Evolutionary conservation across 1,140 invertebrate genomes (phyloP), one percentile per base, ranked within the genome.

Genomic region (Contarinia nasturtii): DNA sequence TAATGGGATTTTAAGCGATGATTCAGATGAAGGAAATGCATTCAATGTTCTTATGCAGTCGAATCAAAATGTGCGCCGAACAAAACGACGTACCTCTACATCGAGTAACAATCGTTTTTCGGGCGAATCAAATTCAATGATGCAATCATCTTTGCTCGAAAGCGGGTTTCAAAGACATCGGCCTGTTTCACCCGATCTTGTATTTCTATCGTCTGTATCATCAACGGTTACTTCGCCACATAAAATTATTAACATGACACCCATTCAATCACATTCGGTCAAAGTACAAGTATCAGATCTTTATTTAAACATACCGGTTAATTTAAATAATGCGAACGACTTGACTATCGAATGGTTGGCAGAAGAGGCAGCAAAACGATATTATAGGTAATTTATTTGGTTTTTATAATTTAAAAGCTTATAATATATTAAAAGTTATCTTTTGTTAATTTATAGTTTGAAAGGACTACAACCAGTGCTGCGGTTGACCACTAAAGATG

Each of bases 311-410:
- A 73, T 82, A 46, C 76, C 77, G 0, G 57, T 80, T 12, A 70
- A 72, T 21, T 56, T 72, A 33, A 68, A 73, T 12, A 71, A 69
- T 44, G 63, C 74, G 18, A 70, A 73, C 47, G 71, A 64, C 37
- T 62, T 72, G 48, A 76, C 72, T 49, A 75, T 80, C 53, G 69
- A 68, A 49, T 82, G 79, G 79, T 63, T 84, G 48, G 72, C 76
- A 36, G 71, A 78, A 38, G 76, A 82, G 67, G 72, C 77, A 0
- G 71, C 76, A 27, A 66, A 70, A 45, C 69, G 80, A 57, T 82
- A 80, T 68, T 79, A 78, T 47, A 76, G 74, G 77, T 76, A 59
- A 67, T 65, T 59, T 45, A 20, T 3, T n/a, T 47, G 21, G 34
- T 33, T 11, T 20, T 43, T 48, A n/a, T 42, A 27, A 10, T n/a